phyloP scores from a whole-genome alignment of 2,113 vertebrate species.

The Pygoscelis adeliae region DNA sequence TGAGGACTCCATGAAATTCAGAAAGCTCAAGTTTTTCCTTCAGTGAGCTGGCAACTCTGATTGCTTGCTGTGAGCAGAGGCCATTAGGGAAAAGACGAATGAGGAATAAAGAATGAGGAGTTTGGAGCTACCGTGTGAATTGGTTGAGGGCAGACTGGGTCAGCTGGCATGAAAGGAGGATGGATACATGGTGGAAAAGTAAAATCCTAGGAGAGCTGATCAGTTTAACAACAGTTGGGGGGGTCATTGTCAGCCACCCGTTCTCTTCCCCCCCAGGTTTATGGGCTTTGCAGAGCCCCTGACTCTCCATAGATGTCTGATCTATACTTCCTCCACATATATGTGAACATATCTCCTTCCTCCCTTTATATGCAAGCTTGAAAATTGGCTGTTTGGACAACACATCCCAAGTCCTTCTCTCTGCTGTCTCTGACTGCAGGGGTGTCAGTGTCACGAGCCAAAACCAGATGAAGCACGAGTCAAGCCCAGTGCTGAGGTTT shows the following conservation, averaged over 20 bases:
- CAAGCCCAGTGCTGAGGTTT: neutral
- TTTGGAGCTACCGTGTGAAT: neutral
- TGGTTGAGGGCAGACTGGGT: neutral
- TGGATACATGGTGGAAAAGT: neutral
- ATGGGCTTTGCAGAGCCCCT: neutral
- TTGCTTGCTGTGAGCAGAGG: neutral
- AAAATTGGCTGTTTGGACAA: neutral
- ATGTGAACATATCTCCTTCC: neutral
- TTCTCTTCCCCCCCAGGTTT: neutral
- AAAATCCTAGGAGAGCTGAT: neutral
- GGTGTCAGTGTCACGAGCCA: neutral
- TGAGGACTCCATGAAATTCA: neutral
- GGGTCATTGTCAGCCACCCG: rapidly evolving
- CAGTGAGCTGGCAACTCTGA: neutral
- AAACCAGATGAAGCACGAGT: neutral
- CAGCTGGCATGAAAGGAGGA: neutral
- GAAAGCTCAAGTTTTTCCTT: neutral
- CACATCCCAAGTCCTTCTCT: neutral
- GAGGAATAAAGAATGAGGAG: neutral
- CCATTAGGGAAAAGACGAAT: neutral
- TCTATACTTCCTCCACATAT: neutral
- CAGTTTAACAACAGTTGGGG: neutral
- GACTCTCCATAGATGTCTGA: neutral
- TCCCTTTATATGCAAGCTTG: neutral
- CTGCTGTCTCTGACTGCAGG: neutral